Base-by-base conservation (phyloP, 2,797 vertebrate genomes). In the Thripadectes ignobilis region DNA sequence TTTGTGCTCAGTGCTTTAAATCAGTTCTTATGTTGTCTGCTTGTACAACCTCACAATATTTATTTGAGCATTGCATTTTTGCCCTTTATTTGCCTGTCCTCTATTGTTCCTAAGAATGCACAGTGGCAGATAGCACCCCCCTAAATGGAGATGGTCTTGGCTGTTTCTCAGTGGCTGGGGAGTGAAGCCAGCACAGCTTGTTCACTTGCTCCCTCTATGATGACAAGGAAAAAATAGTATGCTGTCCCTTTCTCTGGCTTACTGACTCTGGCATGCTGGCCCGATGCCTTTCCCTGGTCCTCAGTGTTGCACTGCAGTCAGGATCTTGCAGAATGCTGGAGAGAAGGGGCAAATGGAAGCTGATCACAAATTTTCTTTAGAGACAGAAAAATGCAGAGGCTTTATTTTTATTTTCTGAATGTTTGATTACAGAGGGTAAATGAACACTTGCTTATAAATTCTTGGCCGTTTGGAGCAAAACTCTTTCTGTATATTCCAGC, bases 201-300 rank as follows among this genome's bases (percentile, higher is more conserved):
- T 80, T 93, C 72, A 10, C 36, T 95, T 80, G 34, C 21, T 80
- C 3, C 5, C n/a, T 65, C 43, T 43, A 32, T 14, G 45, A 32
- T 45, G 61, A 57, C 9, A 26, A 55, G 32, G 23, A 1, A 26
- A 32, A 72, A 65, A 4, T 5, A 12, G 10, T 7, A 5, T 3
- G 5, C 49, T 74, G 41, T 46, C 39, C 76, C 34, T 32, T 74
- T 79, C 51, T 66, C 39, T 1, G 4, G 9, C n/a, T 46, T 10
- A 0, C 49, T 57, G n/a, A 26, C 74, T 82, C 14, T 0, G 0
- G 29, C 69, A 24, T 0, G 0, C 46, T 11, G 8, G 5, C 48
- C 52, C 0, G 0, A 4, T 66, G 32, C 52, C 43, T 73, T 66
- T 68, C 30, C 54, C 7, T 16, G 16, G 20, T 5, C 7, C 9